Conservation (phyloP, 2,888 invertebrate species). For the Chrysolina haemoptera region DNA sequence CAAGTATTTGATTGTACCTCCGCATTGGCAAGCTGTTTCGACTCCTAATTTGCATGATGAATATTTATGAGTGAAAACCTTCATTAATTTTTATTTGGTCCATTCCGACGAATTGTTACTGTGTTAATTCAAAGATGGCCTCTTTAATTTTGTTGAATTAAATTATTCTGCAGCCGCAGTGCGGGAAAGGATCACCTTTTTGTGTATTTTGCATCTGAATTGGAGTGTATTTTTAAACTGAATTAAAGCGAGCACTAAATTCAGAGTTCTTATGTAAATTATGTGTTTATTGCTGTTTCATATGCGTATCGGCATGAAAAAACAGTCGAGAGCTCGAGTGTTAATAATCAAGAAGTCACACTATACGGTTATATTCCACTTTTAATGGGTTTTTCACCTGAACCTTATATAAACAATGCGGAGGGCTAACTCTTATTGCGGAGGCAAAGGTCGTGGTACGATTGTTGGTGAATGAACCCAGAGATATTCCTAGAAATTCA, state of each 20-base stretch:
- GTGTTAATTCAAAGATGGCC: constrained; percentile 39
- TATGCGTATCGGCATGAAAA: neutral
- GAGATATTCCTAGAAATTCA: too few species aligned
- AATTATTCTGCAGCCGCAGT: constrained; percentile 32
- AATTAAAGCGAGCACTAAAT: neutral
- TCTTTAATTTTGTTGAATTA: constrained; percentile 32
- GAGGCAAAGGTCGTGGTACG: too few species aligned
- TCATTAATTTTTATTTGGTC: constrained; percentile 55
- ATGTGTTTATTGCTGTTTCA: constrained; percentile 1
- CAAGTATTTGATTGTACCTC: constrained; percentile 1
- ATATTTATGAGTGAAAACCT: constrained; percentile 54
- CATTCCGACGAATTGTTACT: constrained; percentile 48
- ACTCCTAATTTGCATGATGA: constrained; percentile 52
- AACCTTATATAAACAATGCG: too few species aligned
- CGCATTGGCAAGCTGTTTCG: constrained; percentile 7
- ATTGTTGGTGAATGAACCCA: too few species aligned
- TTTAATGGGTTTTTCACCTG: too few species aligned
- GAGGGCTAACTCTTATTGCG: too few species aligned
- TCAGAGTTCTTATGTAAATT: neutral
- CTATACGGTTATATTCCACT: too few species aligned
- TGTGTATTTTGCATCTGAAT: constrained; percentile 20
- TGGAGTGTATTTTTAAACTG: neutral
- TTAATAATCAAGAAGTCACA: too few species aligned
- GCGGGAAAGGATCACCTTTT: constrained; percentile 13
- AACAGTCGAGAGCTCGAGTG: neutral